Base-by-base conservation (phyloP, 1,140 invertebrate species). In the Drosophila arawakana region DNA sequence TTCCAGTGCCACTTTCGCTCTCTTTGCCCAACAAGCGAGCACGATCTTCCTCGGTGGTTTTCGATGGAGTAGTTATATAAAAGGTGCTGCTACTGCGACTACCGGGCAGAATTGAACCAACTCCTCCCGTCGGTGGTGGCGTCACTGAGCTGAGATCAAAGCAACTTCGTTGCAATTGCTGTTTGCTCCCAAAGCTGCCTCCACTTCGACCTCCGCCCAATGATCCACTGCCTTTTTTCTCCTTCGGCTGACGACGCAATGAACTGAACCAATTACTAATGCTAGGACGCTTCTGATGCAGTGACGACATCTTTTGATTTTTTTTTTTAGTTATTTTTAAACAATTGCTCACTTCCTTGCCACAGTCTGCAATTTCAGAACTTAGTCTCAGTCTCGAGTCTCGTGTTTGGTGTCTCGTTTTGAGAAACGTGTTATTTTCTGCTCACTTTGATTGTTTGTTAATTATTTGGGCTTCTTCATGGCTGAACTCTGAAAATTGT, bases 231-330 rank as follows among this genome's bases (percentile, higher is more conserved):
- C 57, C 55, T 73, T 93, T 94, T 73, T 93, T 93, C 62, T 89
- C 93, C 78, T 94, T 95, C 52, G 93, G 94, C 72, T 94, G 93
- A 37, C 95, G 94, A 54, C 95, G 94, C 78, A 97, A 86, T 59
- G 96, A 96, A 59, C 95, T 95, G 91, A 96, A 96, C 96, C 96
- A 97, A 82, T 95, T 95, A 63, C 94, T 94, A 44, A 95, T 95
- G 79, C 94, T 95, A 90, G 91, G 94, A 81, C 93, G 94, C 83
- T 92, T 94, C 92, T 94, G 89, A 2, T 92, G 91, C 35, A 85
- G 59, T 30, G 83, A 66, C n/a, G 83, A 86, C 39, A 54, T 89
- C 76, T 43, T 90, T 68, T 34, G 15, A 50, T 21, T 15, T 15
- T 15, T n/a, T n/a, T 30, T 72, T 37, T 21, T 21, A 21, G 8